phyloP scores from a whole-genome alignment of 37 sponge, comb jelly and placozoan species.

The Chondrilla cf. caribensis region DNA sequence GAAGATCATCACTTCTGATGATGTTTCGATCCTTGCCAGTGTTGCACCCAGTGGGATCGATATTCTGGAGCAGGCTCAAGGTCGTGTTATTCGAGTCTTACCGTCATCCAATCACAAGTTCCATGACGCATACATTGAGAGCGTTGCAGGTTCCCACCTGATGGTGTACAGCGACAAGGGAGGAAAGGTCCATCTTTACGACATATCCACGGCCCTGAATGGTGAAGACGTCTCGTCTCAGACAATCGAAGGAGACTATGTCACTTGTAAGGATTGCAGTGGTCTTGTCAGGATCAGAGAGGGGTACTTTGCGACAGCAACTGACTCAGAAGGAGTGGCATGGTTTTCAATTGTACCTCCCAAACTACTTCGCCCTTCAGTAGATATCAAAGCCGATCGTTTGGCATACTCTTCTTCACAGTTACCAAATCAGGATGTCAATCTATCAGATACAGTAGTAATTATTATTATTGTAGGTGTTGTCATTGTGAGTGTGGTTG shows the following conservation, averaged over 20 bases:
- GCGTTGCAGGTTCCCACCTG: not conserved
- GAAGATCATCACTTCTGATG: not conserved
- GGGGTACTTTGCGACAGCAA: conserved; percentile 1
- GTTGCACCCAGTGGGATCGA: not conserved
- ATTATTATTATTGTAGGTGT: too few species aligned
- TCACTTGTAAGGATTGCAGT: not conserved
- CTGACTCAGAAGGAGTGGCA: conserved; percentile 5
- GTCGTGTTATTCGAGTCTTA: not conserved
- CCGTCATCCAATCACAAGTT: not conserved
- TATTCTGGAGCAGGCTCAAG: not conserved
- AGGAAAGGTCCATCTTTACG: not conserved
- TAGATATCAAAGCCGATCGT: too few species aligned
- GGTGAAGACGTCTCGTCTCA: not conserved
- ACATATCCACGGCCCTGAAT: not conserved
- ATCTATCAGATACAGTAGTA: too few species aligned
- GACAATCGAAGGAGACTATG: too few species aligned
- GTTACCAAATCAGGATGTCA: too few species aligned
- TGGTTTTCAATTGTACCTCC: not conserved
- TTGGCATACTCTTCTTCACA: too few species aligned
- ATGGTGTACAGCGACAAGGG: not conserved
- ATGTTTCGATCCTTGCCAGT: not conserved
- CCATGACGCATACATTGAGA: conserved; percentile 6
- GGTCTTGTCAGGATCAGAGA: not conserved
- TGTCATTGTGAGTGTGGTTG: too few species aligned
- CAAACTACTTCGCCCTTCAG: too few species aligned